Conservation (phyloP, 2,888 invertebrate species). For the Pomacea canaliculata region DNA sequence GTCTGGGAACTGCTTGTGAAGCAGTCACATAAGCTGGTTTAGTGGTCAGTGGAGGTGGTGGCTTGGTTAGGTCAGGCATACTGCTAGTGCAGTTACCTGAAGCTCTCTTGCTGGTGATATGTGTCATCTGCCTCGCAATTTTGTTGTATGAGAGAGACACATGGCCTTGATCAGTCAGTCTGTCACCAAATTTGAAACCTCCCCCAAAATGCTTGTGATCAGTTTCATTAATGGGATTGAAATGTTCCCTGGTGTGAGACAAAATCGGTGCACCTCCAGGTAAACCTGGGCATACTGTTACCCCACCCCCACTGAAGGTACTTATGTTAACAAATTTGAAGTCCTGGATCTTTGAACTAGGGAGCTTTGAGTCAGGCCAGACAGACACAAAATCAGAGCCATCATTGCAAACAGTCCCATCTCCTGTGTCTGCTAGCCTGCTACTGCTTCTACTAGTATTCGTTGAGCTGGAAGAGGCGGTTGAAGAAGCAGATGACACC, state of each 20-base stretch:
- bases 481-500: too few relatives aligned
- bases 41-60: conserved; percentile 5
- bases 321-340: conserved; percentile 24
- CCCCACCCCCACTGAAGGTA: conserved; percentile 23
- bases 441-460: too few relatives aligned
- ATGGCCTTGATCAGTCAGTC: neutral
- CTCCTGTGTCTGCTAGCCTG: too few relatives aligned
- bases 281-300: conserved; percentile 10
- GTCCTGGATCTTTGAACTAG: neutral
- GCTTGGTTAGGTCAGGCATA: conserved; percentile 22
- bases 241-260: conserved; percentile 1
- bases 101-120: conserved; percentile 9
- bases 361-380: too few relatives aligned
- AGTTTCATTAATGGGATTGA: neutral
- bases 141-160: conserved; percentile 2
- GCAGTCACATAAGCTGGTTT: conserved; percentile 11
- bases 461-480: too few relatives aligned
- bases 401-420: too few relatives aligned
- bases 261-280: conserved; percentile 3
- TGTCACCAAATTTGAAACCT: too few relatives aligned
- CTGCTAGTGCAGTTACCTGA: neutral
- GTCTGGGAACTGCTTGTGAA: conserved; percentile 10
- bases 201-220: neutral
- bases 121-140: conserved; percentile 11
- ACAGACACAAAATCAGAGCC: too few relatives aligned